Base-by-base conservation (phyloP, 2,797 vertebrate species). In the Tiaroga cobitis region DNA sequence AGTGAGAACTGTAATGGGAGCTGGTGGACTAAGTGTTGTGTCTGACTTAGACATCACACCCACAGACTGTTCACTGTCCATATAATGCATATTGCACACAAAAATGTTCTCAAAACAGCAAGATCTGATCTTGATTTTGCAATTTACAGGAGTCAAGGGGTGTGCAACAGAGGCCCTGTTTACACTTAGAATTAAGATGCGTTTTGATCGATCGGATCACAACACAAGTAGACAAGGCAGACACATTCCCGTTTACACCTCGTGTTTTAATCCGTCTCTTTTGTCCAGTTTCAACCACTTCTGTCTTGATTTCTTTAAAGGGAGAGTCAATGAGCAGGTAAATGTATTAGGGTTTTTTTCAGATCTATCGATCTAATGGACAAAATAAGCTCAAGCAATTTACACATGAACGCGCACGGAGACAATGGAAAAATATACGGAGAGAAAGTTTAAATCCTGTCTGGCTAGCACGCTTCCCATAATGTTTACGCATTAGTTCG, bases 1-100 rank as follows among this genome's bases (percentile, higher is more conserved):
- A 74, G 82, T 89, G 75, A 80, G 72, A 72, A 63, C 56, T 70
- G 54, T 81, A 76, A 83, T 74, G 37, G 49, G 56, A 89, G 88
- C 88, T 92, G 85, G 46, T 68, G 61, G 34, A 26, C 16, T 56
- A 32, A 49, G 85, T 29, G 46, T 73, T 63, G 24, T 81, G 19
- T 61, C 51, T 79, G 54, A 39, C 8, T 34, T 56, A 91, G 82
- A 72, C 90, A 86, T 80, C 54, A 61, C 54, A 49, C 80, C 67
- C 83, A 79, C 75, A 13, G 26, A 21, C 26, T 41, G 2, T 70
- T 69, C 61, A 69, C 26, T 8, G 4, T 43, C 10, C 11, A 1
- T 75, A 32, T 51, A 32, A 83, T 77, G 59, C 59, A 67, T 54
- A 68, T 67, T 72, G 15, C 59, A 76, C 73, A 10, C 43, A 39